Conservation (phyloP, 1,140 invertebrate species). For the Drosophila ercepeae region DNA sequence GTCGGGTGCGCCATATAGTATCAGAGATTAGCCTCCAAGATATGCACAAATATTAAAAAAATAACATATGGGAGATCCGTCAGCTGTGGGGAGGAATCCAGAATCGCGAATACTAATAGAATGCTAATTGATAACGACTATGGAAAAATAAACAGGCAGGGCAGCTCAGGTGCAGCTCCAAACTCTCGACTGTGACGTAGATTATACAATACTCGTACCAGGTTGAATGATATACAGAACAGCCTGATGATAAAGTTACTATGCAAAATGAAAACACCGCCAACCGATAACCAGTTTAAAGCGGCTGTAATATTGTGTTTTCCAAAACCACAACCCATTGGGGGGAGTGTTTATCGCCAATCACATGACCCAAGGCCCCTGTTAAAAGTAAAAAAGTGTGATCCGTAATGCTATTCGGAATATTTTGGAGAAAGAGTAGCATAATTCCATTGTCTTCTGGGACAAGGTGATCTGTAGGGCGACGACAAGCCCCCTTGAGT, state of each 20-base stretch:
- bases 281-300: conserved; percentile 44
- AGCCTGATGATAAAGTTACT: conserved; percentile 24
- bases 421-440: not conserved
- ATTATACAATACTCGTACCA: conserved; percentile 48
- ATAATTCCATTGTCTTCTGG: too few species aligned
- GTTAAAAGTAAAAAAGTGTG: not conserved
- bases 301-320: conserved; percentile 34
- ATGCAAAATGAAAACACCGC: conserved; percentile 38
- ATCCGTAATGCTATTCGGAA: conserved; percentile 4
- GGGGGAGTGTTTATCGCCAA: not conserved
- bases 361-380: conserved; percentile 21
- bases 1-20: conserved; percentile 16
- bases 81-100: conserved; percentile 34
- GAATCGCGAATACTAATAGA: conserved; percentile 27
- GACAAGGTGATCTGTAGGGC: conserved; percentile 10
- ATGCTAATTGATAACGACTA: conserved; percentile 51
- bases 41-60: not conserved
- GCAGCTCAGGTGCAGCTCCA: conserved; percentile 39
- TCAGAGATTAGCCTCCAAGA: conserved; percentile 13
- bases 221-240: conserved; percentile 32
- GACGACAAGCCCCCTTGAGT: conserved; percentile 1
- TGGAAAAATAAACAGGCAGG: not conserved
- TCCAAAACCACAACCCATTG: conserved; percentile 14
- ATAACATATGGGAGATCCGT: conserved; percentile 24
- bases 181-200: conserved; percentile 29